Percentiles rank a stretch among this genome's conserved stretches.
Evolutionary conservation across 2,797 vertebrate genomes (phyloP).

Genomic region (Sebastes trivittatus): DNA sequence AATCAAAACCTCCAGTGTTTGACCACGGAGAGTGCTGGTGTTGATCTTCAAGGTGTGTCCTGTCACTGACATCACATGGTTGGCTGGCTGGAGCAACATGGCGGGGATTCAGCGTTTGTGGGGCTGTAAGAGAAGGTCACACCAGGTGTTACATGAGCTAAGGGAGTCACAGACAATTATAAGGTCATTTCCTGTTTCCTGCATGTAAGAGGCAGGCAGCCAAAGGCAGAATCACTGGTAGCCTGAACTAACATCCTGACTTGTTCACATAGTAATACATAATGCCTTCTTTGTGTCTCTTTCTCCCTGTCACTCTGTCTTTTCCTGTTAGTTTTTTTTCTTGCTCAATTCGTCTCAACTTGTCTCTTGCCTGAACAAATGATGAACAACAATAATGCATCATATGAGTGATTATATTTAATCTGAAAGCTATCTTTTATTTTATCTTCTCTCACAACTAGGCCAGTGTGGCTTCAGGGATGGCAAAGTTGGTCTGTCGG

Average conservation of each 20-base stretch:
- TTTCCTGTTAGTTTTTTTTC: neutral
- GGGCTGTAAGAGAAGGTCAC: neutral
- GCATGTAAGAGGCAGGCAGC: neutral
- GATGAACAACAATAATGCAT: neutral
- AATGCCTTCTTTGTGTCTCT: neutral
- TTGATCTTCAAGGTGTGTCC: slow-evolving; percentile 58
- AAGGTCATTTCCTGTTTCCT: slow-evolving; percentile 39
- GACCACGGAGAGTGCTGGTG: slow-evolving; percentile 27
- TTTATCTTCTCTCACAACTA: neutral
- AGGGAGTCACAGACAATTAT: slow-evolving; percentile 4
- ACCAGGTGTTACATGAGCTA: slow-evolving; percentile 9
- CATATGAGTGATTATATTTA: neutral
- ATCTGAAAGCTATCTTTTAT: neutral
- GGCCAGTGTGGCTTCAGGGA: neutral
- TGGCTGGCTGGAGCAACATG: slow-evolving; percentile 18
- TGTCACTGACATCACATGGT: slow-evolving; percentile 32
- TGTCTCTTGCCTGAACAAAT: slow-evolving; percentile 3
- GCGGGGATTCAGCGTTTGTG: slow-evolving; percentile 3
- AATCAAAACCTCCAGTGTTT: slow-evolving; percentile 59
- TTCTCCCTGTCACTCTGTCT: neutral
- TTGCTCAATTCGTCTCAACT: neutral
- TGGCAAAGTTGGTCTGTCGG: neutral
- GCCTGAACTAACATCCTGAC: slow-evolving; percentile 30
- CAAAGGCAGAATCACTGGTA: slow-evolving; percentile 7
- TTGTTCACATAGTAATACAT: neutral